A percentile compares a stretch with the other conserved stretches of the same genome.
Conservation (phyloP, 1,140 invertebrate genomes). For the Pinna nobilis region DNA sequence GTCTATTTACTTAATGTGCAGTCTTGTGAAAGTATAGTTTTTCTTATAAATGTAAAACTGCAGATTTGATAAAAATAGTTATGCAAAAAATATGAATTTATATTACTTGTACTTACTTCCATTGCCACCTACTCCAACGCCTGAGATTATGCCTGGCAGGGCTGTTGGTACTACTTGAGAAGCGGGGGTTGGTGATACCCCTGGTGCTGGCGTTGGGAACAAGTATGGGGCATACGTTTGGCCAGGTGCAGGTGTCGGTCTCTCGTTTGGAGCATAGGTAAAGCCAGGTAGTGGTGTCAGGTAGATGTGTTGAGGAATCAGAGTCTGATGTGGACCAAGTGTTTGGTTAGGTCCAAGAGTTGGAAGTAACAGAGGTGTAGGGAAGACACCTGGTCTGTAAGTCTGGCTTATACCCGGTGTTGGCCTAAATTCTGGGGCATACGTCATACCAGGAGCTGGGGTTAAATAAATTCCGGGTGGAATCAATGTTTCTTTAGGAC, state of each 20-base stretch:
- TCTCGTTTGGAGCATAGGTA: slow-evolving; percentile 20
- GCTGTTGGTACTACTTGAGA: slow-evolving; percentile 45
- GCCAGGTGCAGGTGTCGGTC: slow-evolving; percentile 24
- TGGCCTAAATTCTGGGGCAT: slow-evolving; percentile 23
- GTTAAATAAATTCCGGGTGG: slow-evolving; percentile 30
- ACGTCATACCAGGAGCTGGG: slow-evolving; percentile 15
- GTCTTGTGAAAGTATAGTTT: not conserved
- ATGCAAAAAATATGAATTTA: not conserved
- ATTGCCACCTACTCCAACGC: slow-evolving; percentile 40
- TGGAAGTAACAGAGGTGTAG: slow-evolving; percentile 11
- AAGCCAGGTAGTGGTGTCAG: slow-evolving; percentile 29
- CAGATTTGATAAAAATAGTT: not conserved
- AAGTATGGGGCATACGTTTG: slow-evolving; percentile 24
- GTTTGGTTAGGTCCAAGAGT: slow-evolving; percentile 25
- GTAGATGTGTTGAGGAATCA: slow-evolving; percentile 12
- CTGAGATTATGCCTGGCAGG: slow-evolving; percentile 44
- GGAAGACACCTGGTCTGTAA: slow-evolving; percentile 27
- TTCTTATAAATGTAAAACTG: not conserved
- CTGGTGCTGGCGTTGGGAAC: slow-evolving; percentile 16
- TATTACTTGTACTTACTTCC: slow-evolving; percentile 27
- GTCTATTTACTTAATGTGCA: not conserved
- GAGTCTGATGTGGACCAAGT: not conserved
- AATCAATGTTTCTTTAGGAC: slow-evolving; percentile 18
- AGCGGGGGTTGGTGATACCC: not conserved
- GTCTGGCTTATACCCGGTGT: slow-evolving; percentile 38